Conservation (phyloP, 2,888 invertebrate species). For the Ochropacha duplaris region DNA sequence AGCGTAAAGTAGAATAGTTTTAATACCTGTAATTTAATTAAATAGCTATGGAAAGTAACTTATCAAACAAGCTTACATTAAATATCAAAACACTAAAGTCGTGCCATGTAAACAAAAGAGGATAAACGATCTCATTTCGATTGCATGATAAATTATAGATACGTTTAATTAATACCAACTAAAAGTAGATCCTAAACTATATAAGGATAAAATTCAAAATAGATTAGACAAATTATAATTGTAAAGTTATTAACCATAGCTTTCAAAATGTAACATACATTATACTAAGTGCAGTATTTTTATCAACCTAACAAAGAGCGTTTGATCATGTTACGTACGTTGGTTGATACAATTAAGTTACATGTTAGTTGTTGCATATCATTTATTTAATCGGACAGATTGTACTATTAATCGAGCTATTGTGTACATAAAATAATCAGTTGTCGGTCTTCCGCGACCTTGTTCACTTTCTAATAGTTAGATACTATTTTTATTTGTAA, state of each 20-base stretch:
- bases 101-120: slow-evolving; percentile 5
- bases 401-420: slow-evolving; percentile 25
- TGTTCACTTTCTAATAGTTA: slow-evolving; percentile 37
- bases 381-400: slow-evolving; percentile 24
- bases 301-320: slow-evolving; percentile 48
- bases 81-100: slow-evolving; percentile 1
- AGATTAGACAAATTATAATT: neutral
- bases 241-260: neutral
- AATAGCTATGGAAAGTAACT: neutral
- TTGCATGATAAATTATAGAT: slow-evolving; percentile 1
- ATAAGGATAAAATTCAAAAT: neutral
- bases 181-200: neutral
- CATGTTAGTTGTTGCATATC: slow-evolving; percentile 23
- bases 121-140: slow-evolving; percentile 5
- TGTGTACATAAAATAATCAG: slow-evolving; percentile 25
- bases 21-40: neutral
- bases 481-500: slow-evolving; percentile 13
- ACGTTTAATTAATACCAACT: neutral
- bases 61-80: neutral
- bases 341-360: slow-evolving; percentile 40
- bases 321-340: slow-evolving; percentile 43
- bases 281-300: slow-evolving; percentile 18
- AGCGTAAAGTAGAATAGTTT: neutral
- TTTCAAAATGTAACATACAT: slow-evolving; percentile 7
- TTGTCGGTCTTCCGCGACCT: slow-evolving; percentile 43